phyloP scores from a whole-genome alignment of 2,797 vertebrate genomes.

The Cephalopachus bancanus region DNA sequence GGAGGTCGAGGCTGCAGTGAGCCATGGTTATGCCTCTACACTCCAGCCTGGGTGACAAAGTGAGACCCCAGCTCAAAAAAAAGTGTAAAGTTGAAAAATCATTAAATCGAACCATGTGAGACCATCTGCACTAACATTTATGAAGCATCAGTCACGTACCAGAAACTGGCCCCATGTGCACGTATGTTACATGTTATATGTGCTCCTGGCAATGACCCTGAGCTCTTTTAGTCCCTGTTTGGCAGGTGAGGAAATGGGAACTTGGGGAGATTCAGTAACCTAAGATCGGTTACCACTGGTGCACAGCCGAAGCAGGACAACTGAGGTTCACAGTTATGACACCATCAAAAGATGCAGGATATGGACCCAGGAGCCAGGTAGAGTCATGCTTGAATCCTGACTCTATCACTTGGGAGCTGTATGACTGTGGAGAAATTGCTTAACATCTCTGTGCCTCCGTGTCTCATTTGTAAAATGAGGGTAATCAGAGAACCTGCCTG shows the following conservation, averaged over 20 bases:
- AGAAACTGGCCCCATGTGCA: neutral
- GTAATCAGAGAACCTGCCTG: neutral
- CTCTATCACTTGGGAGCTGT: neutral
- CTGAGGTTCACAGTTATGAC: neutral
- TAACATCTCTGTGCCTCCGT: neutral
- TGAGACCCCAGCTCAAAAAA: too few relatives aligned
- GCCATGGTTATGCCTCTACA: too few relatives aligned
- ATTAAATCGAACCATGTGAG: neutral
- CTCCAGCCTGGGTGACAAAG: too few relatives aligned
- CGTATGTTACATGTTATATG: accelerated
- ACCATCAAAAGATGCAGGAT: neutral
- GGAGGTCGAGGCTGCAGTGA: too few relatives aligned
- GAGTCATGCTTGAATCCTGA: neutral
- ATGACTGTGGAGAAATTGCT: neutral
- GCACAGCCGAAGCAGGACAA: neutral
- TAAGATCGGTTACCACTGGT: neutral
- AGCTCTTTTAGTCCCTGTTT: neutral
- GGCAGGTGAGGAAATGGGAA: neutral
- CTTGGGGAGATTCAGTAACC: neutral
- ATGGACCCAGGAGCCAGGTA: neutral
- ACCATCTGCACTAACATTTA: neutral
- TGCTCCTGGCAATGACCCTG: neutral
- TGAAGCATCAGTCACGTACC: neutral
- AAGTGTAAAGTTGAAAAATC: neutral
- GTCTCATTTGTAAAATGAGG: neutral